These are phyloP conservation scores for Ostrea edulis DNA, from an alignment of 1,140 invertebrate species.

Conservation along the genomic window DNA sequence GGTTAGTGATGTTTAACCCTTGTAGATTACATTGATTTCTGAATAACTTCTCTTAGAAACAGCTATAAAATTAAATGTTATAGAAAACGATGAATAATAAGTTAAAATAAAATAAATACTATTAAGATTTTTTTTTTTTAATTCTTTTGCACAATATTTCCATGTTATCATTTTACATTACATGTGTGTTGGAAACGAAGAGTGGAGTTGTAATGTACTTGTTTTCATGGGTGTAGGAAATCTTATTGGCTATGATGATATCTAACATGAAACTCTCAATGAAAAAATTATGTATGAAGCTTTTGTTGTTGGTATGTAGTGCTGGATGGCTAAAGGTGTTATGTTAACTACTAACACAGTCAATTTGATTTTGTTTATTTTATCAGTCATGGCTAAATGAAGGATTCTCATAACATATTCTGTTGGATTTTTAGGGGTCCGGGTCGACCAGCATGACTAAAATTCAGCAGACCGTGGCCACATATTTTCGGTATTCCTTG, in stretches of 20 bases:
- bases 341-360: not conserved
- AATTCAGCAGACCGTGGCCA: slow-evolving; percentile 90
- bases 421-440: slow-evolving; percentile 55
- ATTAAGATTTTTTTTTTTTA: too few species aligned
- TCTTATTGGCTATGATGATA: not conserved
- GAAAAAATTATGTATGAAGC: not conserved
- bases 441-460: slow-evolving; percentile 87
- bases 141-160: not conserved
- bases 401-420: too few species aligned
- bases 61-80: too few species aligned
- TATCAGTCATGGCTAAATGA: too few species aligned
- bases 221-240: not conserved
- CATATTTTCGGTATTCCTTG: slow-evolving; percentile 90
- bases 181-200: not conserved
- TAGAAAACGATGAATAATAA: too few species aligned
- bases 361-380: too few species aligned
- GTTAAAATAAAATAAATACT: too few species aligned
- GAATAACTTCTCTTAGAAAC: too few species aligned
- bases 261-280: not conserved
- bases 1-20: too few species aligned
- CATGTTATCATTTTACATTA: not conserved
- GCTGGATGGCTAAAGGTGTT: not conserved
- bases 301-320: not conserved
- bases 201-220: not conserved
- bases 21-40: too few species aligned